A percentile compares a stretch with the other conserved stretches of the same genome.
These are phyloP conservation scores for Dendrocopos noguchii DNA, from an alignment of 2,113 vertebrate species.

Conservation along the genomic window DNA sequence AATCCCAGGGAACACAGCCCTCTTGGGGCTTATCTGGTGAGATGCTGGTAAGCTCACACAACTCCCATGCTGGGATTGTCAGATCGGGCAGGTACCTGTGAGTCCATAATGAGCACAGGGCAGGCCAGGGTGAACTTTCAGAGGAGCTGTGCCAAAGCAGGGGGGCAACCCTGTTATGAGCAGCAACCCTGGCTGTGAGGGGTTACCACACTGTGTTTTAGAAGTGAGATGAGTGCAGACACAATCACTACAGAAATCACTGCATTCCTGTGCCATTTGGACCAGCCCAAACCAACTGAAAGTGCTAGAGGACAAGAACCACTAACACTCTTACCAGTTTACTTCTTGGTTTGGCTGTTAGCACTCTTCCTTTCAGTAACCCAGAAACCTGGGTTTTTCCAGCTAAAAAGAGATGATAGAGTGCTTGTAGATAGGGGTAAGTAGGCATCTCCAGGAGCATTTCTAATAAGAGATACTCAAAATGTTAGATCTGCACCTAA, in stretches of 20 bases:
- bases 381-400: neutral
- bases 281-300: neutral
- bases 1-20: neutral
- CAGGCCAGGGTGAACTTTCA: accelerated
- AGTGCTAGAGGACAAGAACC: neutral
- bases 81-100: neutral
- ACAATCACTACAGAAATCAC: accelerated
- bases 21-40: neutral
- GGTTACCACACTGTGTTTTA: accelerated
- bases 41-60: neutral
- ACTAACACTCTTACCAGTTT: neutral
- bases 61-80: neutral
- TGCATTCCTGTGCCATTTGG: neutral
- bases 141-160: neutral
- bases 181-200: neutral
- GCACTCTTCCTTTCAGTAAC: neutral
- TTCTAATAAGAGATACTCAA: neutral
- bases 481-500: neutral
- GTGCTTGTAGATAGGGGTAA: neutral
- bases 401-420: neutral
- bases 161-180: accelerated
- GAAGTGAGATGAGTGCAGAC: neutral
- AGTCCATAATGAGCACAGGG: too few relatives aligned
- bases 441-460: neutral
- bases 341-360: neutral